A percentile compares a stretch with the other conserved stretches of the same genome.
phyloP scores from a whole-genome alignment of 1,140 invertebrate species.

The Gonioctena quinquepunctata region DNA sequence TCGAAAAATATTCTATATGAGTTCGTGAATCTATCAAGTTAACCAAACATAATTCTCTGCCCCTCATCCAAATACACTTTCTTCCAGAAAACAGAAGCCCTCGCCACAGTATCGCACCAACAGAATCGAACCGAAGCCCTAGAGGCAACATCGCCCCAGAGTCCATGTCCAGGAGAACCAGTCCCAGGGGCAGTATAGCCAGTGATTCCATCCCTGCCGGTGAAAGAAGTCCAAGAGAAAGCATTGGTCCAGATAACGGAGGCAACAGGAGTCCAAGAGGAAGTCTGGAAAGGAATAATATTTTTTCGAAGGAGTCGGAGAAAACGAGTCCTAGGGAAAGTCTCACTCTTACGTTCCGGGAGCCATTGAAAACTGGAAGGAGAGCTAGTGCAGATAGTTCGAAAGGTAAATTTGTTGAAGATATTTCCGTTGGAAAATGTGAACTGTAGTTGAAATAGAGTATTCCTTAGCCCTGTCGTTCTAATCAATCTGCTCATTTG shows the following conservation, averaged over 20 bases:
- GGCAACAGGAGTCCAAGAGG: constrained; percentile 63
- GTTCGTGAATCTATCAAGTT: too few species aligned
- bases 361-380: too few species aligned
- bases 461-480: too few species aligned
- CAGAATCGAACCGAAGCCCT: constrained; percentile 60
- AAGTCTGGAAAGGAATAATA: constrained; percentile 60
- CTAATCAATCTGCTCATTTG: too few species aligned
- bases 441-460: too few species aligned
- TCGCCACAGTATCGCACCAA: constrained; percentile 63
- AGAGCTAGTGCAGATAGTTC: too few species aligned
- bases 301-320: constrained; percentile 57
- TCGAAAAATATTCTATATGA: too few species aligned
- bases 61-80: too few species aligned
- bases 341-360: too few species aligned
- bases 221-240: constrained; percentile 64
- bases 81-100: constrained; percentile 57
- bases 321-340: constrained; percentile 60
- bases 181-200: constrained; percentile 66
- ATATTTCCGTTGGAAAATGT: too few species aligned
- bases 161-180: constrained; percentile 54
- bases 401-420: too few species aligned
- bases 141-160: constrained; percentile 65
- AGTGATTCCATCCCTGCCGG: constrained; percentile 50
- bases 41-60: too few species aligned
- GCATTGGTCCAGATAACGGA: constrained; percentile 59